Base-by-base conservation (phyloP, 92 coral and sea anemone species). In the Palythoa heliodiscus region DNA sequence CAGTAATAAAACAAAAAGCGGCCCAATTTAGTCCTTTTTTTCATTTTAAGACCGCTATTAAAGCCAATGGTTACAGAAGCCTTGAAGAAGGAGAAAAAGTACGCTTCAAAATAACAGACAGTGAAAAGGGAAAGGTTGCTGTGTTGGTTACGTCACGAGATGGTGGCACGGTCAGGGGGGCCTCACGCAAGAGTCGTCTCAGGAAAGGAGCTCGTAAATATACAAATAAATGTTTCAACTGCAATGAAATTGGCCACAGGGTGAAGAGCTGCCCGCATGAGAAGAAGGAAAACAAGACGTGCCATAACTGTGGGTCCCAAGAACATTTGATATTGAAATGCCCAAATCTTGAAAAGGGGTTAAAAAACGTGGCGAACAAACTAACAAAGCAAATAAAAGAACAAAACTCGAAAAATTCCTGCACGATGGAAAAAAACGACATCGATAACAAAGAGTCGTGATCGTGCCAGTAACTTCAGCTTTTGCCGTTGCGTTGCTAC, bases 121-220 rank as follows among this genome's bases (percentile, higher is more conserved):
- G 95, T 35, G 98, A 89, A 53, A 94, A 91, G 74, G 98, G 98
- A 17, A 91, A 89, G 76, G 87, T 96, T 17, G 98, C 98, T 1
- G 93, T 86, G 3, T 75, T 89, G 67, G 98, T 96, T 80, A 96
- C 95, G 19, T 93, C 98, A 69, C 83, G 91, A 11, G 93, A 90
- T 48, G 98, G 98, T n/a, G 98, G 93, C 38, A 75, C 95, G 57
- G 88, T 94, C 40, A 88, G 79, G 73, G 92, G 98, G 53, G 83
- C 88, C 64, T 90, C 98, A 12, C 91, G 95, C 25, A 94, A 93
- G 76, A 87, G 89, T 83, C 94, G 98, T 22, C 87, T 84, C 12
- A 95, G 91, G 77, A 95, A 97, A 82, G 98, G 98, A 87, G 99
- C 99, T 37, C 93, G 98, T 43, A 95, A 95, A 76, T 93, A 89